Evolutionary conservation across 2,797 vertebrate genomes (phyloP), one percentile per base, ranked within the genome.

Genomic region (Lepus oiostolus): DNA sequence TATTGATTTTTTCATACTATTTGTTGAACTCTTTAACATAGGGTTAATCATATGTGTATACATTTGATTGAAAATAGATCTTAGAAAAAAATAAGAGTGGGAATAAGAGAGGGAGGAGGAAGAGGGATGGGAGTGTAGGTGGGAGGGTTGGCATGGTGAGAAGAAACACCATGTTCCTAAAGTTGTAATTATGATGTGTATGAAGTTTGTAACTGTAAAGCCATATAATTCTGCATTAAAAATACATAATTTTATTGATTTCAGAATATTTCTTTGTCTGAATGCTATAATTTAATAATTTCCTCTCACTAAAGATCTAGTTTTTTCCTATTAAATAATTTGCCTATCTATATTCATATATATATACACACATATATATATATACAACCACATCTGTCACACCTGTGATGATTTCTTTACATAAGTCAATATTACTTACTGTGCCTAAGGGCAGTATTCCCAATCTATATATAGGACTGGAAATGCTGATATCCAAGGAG

Each of bases 201-300:
- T 42, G 42, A 42, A 42, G 42, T 42, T 42, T 42, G 7, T 42
- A 42, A 42, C 42, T 42, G 42, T 42, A 42, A 42, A 42, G 42
- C 42, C 42, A 42, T 42, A 52, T 77, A 63, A 7, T 42, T 42
- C 42, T 42, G 42, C 42, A 42, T 42, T 42, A 42, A 42, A 42
- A 42, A 42, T 42, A 42, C 42, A 42, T 7, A 42, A 42, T 42
- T 87, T 54, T 68, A 63, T 79, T 70, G 54, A 8, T 47, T 84
- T n/a, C 30, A 4, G 30, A 79, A 67, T 67, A 87, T 93, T 90
- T 35, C 35, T 35, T 63, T 76, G n/a, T 38, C 7, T 74, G 70
- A 84, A 74, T 50, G 77, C 35, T 47, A 85, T 0, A 86, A 86
- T 68, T 52, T 83, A 90, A 85, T 65, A 2, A 90, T 88, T 75